These are phyloP conservation scores for Euspilapteryx auroguttella DNA, from an alignment of 2,888 invertebrate genomes.

Conservation along the genomic window DNA sequence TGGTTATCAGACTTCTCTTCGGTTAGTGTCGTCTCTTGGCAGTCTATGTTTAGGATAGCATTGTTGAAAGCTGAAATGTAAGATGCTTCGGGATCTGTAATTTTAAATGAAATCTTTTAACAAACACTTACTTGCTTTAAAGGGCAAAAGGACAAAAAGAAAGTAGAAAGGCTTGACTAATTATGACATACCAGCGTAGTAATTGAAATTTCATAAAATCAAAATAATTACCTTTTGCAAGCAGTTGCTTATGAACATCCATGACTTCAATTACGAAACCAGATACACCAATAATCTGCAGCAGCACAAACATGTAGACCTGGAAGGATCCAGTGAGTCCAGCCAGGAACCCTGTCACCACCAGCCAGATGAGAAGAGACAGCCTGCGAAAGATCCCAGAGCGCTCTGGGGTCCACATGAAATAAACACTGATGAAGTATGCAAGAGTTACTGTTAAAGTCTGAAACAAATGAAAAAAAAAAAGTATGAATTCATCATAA, in stretches of 20 bases:
- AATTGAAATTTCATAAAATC: no score
- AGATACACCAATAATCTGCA: conserved; percentile 66
- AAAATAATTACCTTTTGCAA: conserved; percentile 45
- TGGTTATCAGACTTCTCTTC: conserved; percentile 20
- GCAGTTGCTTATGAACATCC: conserved; percentile 52
- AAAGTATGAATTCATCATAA: conserved; percentile 3
- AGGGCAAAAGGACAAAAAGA: no score
- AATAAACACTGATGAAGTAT: conserved; percentile 70
- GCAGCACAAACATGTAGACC: conserved; percentile 70
- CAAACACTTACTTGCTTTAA: no score
- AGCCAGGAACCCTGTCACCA: conserved; percentile 74
- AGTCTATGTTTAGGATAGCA: conserved; percentile 21
- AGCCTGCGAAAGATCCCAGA: conserved; percentile 67
- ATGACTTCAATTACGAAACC: conserved; percentile 68
- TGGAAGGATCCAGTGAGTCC: conserved; percentile 75
- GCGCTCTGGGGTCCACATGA: conserved; percentile 76
- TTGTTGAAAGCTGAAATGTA: conserved; percentile 26
- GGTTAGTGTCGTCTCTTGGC: conserved; percentile 10
- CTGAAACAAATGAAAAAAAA: conserved; percentile 44
- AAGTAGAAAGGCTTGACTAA: no score
- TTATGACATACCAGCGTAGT: no score
- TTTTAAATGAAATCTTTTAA: no score
- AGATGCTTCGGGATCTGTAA: conserved; percentile 43
- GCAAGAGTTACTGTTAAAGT: conserved; percentile 66
- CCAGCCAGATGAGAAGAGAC: conserved; percentile 75